Evolutionary conservation across 2,113 vertebrate species (phyloP).

Genomic region (Trinectes maculatus): DNA sequence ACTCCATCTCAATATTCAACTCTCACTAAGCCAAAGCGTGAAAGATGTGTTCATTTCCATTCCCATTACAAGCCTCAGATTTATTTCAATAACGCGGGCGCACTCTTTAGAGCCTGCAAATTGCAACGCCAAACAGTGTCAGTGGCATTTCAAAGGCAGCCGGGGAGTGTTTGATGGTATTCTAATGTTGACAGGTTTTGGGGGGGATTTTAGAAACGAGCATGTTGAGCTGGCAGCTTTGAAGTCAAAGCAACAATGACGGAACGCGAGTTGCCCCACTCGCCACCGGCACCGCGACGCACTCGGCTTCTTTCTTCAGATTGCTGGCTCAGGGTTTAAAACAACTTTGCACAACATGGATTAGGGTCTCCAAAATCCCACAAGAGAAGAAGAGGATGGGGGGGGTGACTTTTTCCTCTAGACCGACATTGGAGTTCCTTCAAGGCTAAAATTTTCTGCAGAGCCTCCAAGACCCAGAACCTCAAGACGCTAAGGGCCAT

Average conservation of each 20-base stretch:
- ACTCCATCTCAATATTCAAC: constrained; percentile 60
- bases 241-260: constrained; percentile 79
- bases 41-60: constrained; percentile 79
- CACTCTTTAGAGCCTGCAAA: constrained; percentile 73
- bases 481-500: not conserved
- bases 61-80: constrained; percentile 79
- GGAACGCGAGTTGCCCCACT: constrained; percentile 50
- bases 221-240: constrained; percentile 71
- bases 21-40: constrained; percentile 68
- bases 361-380: constrained; percentile 63
- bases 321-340: constrained; percentile 60
- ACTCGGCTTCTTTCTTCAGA: constrained; percentile 44
- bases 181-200: constrained; percentile 77
- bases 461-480: constrained; percentile 6
- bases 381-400: not conserved
- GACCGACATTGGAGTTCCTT: constrained; percentile 52
- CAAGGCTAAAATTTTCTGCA: constrained; percentile 21
- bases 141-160: constrained; percentile 78
- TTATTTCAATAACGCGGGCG: constrained; percentile 78
- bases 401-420: constrained; percentile 31
- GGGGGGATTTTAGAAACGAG: constrained; percentile 62
- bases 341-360: constrained; percentile 66
- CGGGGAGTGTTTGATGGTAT: constrained; percentile 77
- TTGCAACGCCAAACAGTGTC: constrained; percentile 78
- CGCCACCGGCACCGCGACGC: constrained; percentile 26